Evolutionary conservation across 2,113 vertebrate genomes (phyloP).

Genomic region (Picathartes gymnocephalus): DNA sequence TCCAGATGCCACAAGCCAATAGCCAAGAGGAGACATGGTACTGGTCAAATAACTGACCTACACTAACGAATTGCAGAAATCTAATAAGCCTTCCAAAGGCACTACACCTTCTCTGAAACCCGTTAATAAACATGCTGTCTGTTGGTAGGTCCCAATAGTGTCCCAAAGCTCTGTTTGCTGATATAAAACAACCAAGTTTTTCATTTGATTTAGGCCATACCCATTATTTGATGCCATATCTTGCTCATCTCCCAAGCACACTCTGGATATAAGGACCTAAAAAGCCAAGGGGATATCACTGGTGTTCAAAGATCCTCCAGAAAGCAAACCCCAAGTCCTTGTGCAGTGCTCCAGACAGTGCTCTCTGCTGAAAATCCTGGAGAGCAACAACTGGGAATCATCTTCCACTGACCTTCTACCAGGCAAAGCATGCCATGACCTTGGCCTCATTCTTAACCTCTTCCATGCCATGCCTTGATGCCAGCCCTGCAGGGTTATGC

Average conservation of each 20-base stretch:
- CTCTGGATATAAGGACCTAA: not conserved
- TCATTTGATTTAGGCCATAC: not conserved
- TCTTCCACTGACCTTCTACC: not conserved
- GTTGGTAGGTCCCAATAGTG: not conserved
- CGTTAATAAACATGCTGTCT: not conserved
- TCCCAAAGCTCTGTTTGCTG: not conserved
- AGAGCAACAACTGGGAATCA: not conserved
- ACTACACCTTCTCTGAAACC: not conserved
- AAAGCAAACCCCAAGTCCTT: not conserved
- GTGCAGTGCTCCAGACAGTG: not conserved
- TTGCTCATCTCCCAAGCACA: not conserved
- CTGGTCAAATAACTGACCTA: not conserved
- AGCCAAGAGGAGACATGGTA: not conserved
- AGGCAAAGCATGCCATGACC: not conserved
- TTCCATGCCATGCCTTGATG: not conserved
- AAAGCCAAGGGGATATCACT: not conserved
- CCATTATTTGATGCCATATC: not conserved
- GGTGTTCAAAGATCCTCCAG: not conserved
- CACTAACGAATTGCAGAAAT: not conserved
- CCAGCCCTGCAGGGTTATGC: slow-evolving; percentile 1
- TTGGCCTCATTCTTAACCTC: slow-evolving; percentile 53
- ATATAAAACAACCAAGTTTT: not conserved
- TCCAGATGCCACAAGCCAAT: not conserved
- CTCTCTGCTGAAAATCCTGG: not conserved
- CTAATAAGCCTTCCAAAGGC: not conserved